Evolutionary conservation across 2,797 vertebrate genomes (phyloP).

Genomic region (Micropoecilia bifurca): DNA sequence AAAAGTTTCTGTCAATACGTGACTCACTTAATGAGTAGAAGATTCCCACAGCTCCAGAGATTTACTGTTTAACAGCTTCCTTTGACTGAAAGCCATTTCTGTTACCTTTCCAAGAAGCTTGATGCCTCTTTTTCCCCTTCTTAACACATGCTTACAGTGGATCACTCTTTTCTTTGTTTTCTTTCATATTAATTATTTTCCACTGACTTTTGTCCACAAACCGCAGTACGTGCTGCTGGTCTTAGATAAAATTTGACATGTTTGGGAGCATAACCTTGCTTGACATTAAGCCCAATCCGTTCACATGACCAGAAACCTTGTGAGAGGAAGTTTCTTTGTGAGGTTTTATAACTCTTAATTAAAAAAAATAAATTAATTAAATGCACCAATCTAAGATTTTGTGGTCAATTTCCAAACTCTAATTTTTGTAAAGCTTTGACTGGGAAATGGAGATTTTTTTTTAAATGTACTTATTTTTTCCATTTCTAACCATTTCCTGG

Average conservation of each 20-base stretch:
- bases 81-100: slow-evolving; percentile 29
- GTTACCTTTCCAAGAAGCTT: slow-evolving; percentile 36
- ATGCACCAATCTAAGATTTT: background rate
- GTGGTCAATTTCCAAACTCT: background rate
- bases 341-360: slow-evolving; percentile 38
- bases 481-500: background rate
- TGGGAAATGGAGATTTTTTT: background rate
- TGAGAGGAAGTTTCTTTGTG: slow-evolving; percentile 21
- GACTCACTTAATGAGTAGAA: background rate
- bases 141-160: slow-evolving; percentile 14
- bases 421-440: background rate
- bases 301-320: slow-evolving; percentile 37
- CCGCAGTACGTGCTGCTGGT: slow-evolving; percentile 18
- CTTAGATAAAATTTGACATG: slow-evolving; percentile 24
- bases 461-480: background rate
- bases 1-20: background rate
- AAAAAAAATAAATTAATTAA: background rate
- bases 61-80: slow-evolving; percentile 27
- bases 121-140: slow-evolving; percentile 17
- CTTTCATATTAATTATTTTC: slow-evolving; percentile 70
- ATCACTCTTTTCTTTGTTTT: slow-evolving; percentile 52
- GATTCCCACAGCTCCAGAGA: background rate
- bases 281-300: slow-evolving; percentile 27
- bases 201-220: slow-evolving; percentile 30
- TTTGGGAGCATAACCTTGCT: slow-evolving; percentile 26